phyloP scores from a whole-genome alignment of 2,888 invertebrate genomes.

The Trissolcus brochymenae region DNA sequence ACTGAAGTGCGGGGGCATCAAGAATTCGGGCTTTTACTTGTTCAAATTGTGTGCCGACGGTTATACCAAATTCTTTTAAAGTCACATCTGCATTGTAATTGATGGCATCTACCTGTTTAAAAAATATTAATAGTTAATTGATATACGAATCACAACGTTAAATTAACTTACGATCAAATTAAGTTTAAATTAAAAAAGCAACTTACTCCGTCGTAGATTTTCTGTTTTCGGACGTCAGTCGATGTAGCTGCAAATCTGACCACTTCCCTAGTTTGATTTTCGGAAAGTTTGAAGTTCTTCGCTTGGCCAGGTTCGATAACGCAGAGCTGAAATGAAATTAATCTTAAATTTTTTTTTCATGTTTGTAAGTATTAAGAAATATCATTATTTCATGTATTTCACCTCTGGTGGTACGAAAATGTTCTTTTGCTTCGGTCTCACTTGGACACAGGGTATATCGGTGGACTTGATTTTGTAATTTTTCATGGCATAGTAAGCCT shows the following conservation, averaged over 20 bases:
- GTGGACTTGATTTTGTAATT: constrained; percentile 79
- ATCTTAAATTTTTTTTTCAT: background rate
- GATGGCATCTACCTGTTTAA: constrained; percentile 65
- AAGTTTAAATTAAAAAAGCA: no score
- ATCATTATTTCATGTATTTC: constrained; percentile 48
- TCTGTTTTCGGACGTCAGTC: constrained; percentile 85
- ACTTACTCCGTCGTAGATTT: constrained; percentile 86
- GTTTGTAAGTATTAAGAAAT: background rate
- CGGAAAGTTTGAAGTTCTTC: constrained; percentile 86
- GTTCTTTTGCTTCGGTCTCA: constrained; percentile 82
- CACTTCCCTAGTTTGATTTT: constrained; percentile 90
- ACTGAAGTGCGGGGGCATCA: constrained; percentile 80
- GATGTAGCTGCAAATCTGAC: constrained; percentile 90
- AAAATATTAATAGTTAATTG: constrained; percentile 5
- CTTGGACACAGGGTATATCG: constrained; percentile 89
- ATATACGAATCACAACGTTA: no score
- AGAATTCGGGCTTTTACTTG: constrained; percentile 88
- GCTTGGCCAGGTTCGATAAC: constrained; percentile 87
- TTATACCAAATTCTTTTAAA: constrained; percentile 89
- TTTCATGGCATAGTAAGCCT: constrained; percentile 76
- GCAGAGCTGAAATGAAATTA: constrained; percentile 62
- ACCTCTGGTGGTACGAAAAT: constrained; percentile 90
- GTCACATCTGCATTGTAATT: constrained; percentile 76
- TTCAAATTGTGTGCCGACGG: constrained; percentile 85
- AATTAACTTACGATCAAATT: no score